These are phyloP conservation scores for Meloidogyne chitwoodi DNA, from an alignment of 1,140 invertebrate genomes.

Conservation along the genomic window DNA sequence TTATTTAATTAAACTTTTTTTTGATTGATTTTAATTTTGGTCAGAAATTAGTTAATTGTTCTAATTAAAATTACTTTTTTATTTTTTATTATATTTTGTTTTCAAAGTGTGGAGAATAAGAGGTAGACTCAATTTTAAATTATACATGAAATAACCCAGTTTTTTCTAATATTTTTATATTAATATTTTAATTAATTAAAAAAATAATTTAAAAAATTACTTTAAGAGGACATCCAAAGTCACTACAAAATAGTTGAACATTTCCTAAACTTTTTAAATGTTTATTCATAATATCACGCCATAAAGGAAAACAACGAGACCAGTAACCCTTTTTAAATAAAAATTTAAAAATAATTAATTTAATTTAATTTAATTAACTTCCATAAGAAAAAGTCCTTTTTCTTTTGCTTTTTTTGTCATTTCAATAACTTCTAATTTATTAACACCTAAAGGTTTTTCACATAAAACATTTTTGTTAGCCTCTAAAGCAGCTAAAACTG, in stretches of 20 bases:
- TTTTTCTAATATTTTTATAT: too few relatives aligned
- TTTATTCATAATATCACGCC: slow-evolving; percentile 8
- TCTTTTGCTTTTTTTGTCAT: slow-evolving; percentile 35
- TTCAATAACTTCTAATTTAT: slow-evolving; percentile 30
- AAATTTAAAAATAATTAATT: slow-evolving; percentile 1
- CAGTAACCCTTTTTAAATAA: slow-evolving; percentile 29
- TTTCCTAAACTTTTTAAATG: background rate
- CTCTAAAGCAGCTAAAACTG: slow-evolving; percentile 29
- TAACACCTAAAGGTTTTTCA: slow-evolving; percentile 42
- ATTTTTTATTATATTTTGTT: too few relatives aligned
- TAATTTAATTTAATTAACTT: slow-evolving; percentile 22
- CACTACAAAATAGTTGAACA: background rate
- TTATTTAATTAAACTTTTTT: too few relatives aligned
- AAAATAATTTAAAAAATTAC: too few relatives aligned
- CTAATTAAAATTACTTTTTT: too few relatives aligned
- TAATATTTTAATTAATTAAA: too few relatives aligned
- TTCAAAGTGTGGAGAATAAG: too few relatives aligned
- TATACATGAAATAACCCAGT: too few relatives aligned
- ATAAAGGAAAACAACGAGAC: slow-evolving; percentile 25
- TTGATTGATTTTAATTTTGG: too few relatives aligned
- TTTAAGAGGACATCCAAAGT: slow-evolving; percentile 24
- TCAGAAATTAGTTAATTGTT: too few relatives aligned
- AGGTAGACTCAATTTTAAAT: too few relatives aligned
- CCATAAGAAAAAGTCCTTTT: slow-evolving; percentile 36
- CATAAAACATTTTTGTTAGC: slow-evolving; percentile 41